Conservation (phyloP, 2,888 invertebrate genomes). For the Troides oblongomaculatus region DNA sequence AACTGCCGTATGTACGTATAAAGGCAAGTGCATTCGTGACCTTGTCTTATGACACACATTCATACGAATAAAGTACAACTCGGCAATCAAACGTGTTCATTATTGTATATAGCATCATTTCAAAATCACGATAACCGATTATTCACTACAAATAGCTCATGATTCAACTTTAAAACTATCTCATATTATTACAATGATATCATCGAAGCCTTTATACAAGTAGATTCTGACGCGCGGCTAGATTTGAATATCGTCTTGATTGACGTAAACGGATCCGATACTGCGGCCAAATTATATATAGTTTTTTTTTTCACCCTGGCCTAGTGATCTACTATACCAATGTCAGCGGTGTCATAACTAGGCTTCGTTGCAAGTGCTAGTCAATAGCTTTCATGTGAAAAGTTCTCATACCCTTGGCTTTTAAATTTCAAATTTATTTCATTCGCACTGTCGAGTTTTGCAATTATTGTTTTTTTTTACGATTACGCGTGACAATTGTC, state of each 20-base stretch:
- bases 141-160: conserved; percentile 10
- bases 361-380: conserved; percentile 29
- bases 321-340: conserved; percentile 72
- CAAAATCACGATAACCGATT: not conserved
- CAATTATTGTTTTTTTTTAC: conserved; percentile 5
- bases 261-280: conserved; percentile 59
- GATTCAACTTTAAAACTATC: conserved; percentile 40
- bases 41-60: conserved; percentile 71
- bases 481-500: not conserved
- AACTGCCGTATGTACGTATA: conserved; percentile 48
- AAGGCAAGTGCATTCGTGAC: conserved; percentile 65
- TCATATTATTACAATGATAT: conserved; percentile 57
- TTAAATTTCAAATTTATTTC: conserved; percentile 11
- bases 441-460: not conserved
- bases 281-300: conserved; percentile 48
- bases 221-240: conserved; percentile 40
- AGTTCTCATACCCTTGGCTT: conserved; percentile 19
- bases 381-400: conserved; percentile 19
- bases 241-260: conserved; percentile 57
- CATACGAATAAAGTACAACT: conserved; percentile 2
- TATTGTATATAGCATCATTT: not conserved
- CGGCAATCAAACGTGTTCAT: not conserved
- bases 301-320: conserved; percentile 40
- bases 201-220: conserved; percentile 41
- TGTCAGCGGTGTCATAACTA: conserved; percentile 64